phyloP scores from a whole-genome alignment of 2,113 vertebrate species.

The Chaenogobius annularis region DNA sequence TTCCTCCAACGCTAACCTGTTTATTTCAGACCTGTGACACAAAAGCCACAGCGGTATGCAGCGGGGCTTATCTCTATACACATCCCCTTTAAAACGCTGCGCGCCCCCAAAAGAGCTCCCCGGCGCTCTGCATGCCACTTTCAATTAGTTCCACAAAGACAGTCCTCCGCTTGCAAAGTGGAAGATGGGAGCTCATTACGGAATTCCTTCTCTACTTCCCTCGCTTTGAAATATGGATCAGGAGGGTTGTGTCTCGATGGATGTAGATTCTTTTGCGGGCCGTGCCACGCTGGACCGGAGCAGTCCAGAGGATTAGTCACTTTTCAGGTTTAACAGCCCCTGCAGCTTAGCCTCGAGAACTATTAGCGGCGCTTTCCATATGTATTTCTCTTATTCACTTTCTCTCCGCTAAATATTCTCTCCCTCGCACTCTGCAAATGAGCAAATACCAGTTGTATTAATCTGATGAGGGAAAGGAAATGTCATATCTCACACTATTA shows the following conservation, averaged over 20 bases:
- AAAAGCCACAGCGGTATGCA: constrained; percentile 45
- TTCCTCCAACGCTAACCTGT: constrained; percentile 52
- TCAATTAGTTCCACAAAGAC: constrained; percentile 80
- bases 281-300: constrained; percentile 41
- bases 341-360: constrained; percentile 44
- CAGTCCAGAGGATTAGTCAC: constrained; percentile 57
- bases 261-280: constrained; percentile 33
- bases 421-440: constrained; percentile 44
- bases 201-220: constrained; percentile 69
- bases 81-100: constrained; percentile 55
- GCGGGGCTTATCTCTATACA: constrained; percentile 52
- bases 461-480: constrained; percentile 56
- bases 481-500: constrained; percentile 52
- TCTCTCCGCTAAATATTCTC: constrained; percentile 47
- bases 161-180: constrained; percentile 67
- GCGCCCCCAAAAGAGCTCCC: constrained; percentile 71
- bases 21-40: constrained; percentile 70
- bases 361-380: constrained; percentile 38
- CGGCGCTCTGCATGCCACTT: constrained; percentile 71
- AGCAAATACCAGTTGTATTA: constrained; percentile 57
- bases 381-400: constrained; percentile 33
- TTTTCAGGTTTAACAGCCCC: constrained; percentile 56
- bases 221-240: constrained; percentile 77
- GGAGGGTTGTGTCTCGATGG: constrained; percentile 57
- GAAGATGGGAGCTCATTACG: constrained; percentile 77